A percentile compares a stretch with the other conserved stretches of the same genome.
These are phyloP conservation scores for Temnothorax rugatulus DNA, from an alignment of 2,888 invertebrate genomes.

Conservation along the genomic window DNA sequence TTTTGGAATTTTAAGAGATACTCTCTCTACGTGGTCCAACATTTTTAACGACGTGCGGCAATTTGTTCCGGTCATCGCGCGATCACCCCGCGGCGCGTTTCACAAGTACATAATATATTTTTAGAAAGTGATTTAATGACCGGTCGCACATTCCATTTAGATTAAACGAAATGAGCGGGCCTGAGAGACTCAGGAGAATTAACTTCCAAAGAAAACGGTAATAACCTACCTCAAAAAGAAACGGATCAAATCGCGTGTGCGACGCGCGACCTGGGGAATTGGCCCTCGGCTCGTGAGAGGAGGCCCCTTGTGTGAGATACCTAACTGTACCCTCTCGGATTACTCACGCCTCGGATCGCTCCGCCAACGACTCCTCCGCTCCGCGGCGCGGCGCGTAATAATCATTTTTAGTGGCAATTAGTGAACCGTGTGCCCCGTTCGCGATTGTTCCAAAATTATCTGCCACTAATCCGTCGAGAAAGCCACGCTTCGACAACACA, in stretches of 20 bases:
- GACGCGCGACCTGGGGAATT: conserved; percentile 36
- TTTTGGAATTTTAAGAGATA: not conserved
- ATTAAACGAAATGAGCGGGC: conserved; percentile 22
- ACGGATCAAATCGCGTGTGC: conserved; percentile 48
- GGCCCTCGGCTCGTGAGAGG: conserved; percentile 31
- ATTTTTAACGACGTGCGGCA: not conserved
- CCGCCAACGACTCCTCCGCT: not conserved
- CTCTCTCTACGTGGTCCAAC: not conserved
- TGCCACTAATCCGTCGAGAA: not conserved
- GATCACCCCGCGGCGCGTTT: not conserved
- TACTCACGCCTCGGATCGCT: conserved; percentile 21
- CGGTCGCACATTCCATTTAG: conserved; percentile 17
- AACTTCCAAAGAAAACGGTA: conserved; percentile 29
- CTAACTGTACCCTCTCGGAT: conserved; percentile 44
- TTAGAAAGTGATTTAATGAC: not conserved
- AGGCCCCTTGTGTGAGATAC: conserved; percentile 22
- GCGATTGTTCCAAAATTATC: conserved; percentile 28
- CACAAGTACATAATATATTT: not conserved
- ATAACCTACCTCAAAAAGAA: conserved; percentile 46
- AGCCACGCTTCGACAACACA: conserved; percentile 18
- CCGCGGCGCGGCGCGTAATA: conserved; percentile 3
- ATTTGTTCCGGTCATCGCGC: not conserved
- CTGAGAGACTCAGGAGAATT: not conserved
- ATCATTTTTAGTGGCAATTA: conserved; percentile 38
- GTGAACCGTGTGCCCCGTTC: conserved; percentile 10